Evolutionary conservation across 2,888 invertebrate species (phyloP).

Genomic region (Rhingia rostrata): DNA sequence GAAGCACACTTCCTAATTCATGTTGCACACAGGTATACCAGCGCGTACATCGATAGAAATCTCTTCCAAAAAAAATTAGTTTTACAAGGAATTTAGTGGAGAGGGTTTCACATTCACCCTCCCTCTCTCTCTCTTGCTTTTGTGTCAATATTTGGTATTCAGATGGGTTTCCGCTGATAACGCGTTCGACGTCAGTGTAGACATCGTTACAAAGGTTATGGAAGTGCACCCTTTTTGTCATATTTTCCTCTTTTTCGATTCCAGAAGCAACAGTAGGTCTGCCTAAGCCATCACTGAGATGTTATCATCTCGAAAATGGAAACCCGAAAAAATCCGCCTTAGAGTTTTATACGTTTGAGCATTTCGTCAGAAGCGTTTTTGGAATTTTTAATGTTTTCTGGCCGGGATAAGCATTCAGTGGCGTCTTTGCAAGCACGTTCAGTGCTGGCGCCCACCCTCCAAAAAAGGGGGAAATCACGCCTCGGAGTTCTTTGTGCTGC

Average conservation of each 20-base stretch:
- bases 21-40: slow-evolving; percentile 42
- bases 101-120: slow-evolving; percentile 29
- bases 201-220: slow-evolving; percentile 62
- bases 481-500: slow-evolving; percentile 24
- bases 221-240: slow-evolving; percentile 71
- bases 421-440: slow-evolving; percentile 65
- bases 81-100: slow-evolving; percentile 51
- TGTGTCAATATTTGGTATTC: slow-evolving; percentile 67
- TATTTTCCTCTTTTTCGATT: slow-evolving; percentile 24
- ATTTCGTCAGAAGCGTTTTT: slow-evolving; percentile 72
- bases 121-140: slow-evolving; percentile 15
- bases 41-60: slow-evolving; percentile 48
- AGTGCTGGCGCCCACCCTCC: slow-evolving; percentile 47
- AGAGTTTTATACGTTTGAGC: slow-evolving; percentile 60
- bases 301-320: slow-evolving; percentile 51
- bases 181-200: slow-evolving; percentile 67
- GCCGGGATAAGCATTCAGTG: slow-evolving; percentile 22
- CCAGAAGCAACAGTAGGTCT: slow-evolving; percentile 68
- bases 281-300: slow-evolving; percentile 31
- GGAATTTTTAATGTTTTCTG: slow-evolving; percentile 67
- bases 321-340: slow-evolving; percentile 20
- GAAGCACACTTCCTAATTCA: slow-evolving; percentile 51
- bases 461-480: slow-evolving; percentile 3
- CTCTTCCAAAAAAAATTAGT: slow-evolving; percentile 57
- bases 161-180: slow-evolving; percentile 69